These are phyloP conservation scores for Chrysina gloriosa DNA, from an alignment of 2,888 invertebrate genomes.

Conservation along the genomic window DNA sequence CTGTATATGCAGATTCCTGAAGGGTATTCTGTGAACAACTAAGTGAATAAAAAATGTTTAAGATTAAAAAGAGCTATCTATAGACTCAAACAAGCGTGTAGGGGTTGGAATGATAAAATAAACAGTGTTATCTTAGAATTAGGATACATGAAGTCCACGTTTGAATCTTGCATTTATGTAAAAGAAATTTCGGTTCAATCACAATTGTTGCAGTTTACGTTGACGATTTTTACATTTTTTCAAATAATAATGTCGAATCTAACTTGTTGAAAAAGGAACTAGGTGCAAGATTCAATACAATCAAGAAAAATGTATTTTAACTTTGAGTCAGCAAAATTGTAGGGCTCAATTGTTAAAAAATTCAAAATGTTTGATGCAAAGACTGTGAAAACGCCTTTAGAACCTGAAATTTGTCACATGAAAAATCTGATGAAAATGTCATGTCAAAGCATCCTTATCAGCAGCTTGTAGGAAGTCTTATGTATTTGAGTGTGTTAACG, in stretches of 20 bases:
- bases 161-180: constrained; percentile 45
- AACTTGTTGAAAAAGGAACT: constrained; percentile 43
- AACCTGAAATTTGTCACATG: constrained; percentile 37
- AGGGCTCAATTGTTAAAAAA: constrained; percentile 45
- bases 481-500: constrained; percentile 50
- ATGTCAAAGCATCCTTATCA: constrained; percentile 46
- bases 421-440: constrained; percentile 16
- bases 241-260: constrained; percentile 44
- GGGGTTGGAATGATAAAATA: constrained; percentile 44
- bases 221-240: constrained; percentile 51
- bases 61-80: constrained; percentile 42
- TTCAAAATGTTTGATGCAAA: constrained; percentile 49
- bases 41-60: constrained; percentile 37
- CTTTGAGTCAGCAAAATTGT: constrained; percentile 46
- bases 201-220: constrained; percentile 47
- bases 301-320: constrained; percentile 41
- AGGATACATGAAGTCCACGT: constrained; percentile 44
- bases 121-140: constrained; percentile 38
- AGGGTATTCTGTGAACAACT: constrained; percentile 39
- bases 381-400: constrained; percentile 47
- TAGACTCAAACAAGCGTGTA: constrained; percentile 44
- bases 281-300: constrained; percentile 44
- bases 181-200: constrained; percentile 28
- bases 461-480: constrained; percentile 48
- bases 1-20: constrained; percentile 49